phyloP scores from a whole-genome alignment of 2,113 vertebrate genomes.

The Salvelinus sp. region DNA sequence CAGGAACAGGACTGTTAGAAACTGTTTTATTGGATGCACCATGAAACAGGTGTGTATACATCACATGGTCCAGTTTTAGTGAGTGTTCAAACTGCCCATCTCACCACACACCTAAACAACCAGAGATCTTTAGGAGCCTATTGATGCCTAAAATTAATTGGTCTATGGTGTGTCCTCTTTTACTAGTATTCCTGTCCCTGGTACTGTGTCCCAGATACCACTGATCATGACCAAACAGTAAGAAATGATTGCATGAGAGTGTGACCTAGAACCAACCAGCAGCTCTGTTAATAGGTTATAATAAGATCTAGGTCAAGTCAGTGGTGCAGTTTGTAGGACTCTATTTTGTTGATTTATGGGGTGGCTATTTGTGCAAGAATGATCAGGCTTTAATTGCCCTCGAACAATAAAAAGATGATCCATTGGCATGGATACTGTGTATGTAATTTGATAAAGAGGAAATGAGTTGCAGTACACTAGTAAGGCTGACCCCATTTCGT shows the following conservation, averaged over 20 bases:
- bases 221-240: constrained; percentile 38
- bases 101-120: neutral
- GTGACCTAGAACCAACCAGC: constrained; percentile 69
- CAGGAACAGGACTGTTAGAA: neutral
- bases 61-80: neutral
- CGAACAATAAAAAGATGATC: too few species aligned
- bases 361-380: neutral
- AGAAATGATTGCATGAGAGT: constrained; percentile 47
- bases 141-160: neutral
- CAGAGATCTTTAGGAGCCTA: neutral
- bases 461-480: too few species aligned
- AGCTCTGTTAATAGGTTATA: constrained; percentile 69
- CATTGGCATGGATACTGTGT: too few species aligned
- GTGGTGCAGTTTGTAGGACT: neutral
- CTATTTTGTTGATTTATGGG: neutral
- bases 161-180: neutral
- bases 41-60: neutral
- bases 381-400: neutral
- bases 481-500: too few species aligned
- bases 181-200: neutral
- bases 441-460: too few species aligned
- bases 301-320: constrained; percentile 51
- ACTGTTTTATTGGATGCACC: neutral
- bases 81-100: neutral
- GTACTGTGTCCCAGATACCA: constrained; percentile 50